phyloP scores from a whole-genome alignment of 2,888 invertebrate genomes.

The Norana najaformis region DNA sequence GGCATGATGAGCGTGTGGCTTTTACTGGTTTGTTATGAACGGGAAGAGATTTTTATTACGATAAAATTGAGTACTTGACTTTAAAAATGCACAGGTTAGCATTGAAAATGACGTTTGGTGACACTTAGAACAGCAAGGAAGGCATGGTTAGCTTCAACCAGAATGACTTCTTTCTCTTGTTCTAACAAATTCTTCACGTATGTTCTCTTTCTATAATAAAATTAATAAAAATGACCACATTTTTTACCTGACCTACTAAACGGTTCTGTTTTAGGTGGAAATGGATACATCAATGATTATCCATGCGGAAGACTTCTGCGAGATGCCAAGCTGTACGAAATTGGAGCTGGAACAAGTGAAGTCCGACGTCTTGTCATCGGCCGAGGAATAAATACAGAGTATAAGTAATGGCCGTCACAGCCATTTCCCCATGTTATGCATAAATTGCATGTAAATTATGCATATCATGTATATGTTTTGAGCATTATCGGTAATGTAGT shows the following conservation, averaged over 20 bases:
- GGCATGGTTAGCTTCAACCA: neutral
- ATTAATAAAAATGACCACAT: neutral
- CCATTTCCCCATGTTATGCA: too few relatives aligned
- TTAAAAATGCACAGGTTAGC: neutral
- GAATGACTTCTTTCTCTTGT: neutral
- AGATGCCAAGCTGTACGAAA: slow-evolving; percentile 97
- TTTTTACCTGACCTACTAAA: neutral
- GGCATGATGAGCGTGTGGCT: neutral
- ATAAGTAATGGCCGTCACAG: too few relatives aligned
- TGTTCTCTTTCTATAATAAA: neutral
- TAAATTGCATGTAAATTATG: neutral
- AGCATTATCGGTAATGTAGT: neutral
- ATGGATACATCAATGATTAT: slow-evolving; percentile 97
- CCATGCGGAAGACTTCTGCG: slow-evolving; percentile 87
- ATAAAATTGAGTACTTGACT: neutral
- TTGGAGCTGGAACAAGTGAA: slow-evolving; percentile 97
- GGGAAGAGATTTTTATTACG: neutral
- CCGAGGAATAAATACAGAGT: slow-evolving; percentile 62
- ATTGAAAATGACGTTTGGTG: neutral
- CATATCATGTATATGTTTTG: neutral
- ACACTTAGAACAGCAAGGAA: neutral
- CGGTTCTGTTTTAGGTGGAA: slow-evolving; percentile 74
- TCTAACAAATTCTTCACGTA: neutral
- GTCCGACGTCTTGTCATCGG: slow-evolving; percentile 90
- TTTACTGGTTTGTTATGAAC: neutral